phyloP scores from a whole-genome alignment of 2,113 vertebrate species.

The Pithys albifrons region DNA sequence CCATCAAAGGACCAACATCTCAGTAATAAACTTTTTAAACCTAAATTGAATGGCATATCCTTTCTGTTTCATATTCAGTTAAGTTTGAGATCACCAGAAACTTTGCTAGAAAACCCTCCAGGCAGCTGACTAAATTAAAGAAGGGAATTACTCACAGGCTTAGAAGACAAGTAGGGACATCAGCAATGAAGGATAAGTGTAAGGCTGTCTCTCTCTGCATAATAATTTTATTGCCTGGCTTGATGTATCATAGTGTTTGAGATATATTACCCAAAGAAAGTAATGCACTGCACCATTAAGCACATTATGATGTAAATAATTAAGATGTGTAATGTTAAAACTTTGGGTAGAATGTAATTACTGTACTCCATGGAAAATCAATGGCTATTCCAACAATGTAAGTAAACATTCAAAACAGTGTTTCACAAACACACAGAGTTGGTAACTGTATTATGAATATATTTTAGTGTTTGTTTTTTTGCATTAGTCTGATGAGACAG shows the following conservation, averaged over 20 bases:
- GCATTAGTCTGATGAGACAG: background rate
- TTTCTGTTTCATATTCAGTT: background rate
- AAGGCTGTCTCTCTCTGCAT: constrained; percentile 34
- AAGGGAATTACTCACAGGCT: background rate
- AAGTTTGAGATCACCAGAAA: constrained; percentile 15
- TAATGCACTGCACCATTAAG: constrained; percentile 12
- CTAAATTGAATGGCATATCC: background rate
- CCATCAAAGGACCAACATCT: background rate
- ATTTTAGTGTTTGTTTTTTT: background rate
- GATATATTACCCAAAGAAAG: constrained; percentile 24
- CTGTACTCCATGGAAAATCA: constrained; percentile 15
- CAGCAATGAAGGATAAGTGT: constrained; percentile 32
- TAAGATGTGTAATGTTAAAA: constrained; percentile 6
- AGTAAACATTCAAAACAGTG: background rate
- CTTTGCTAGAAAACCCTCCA: constrained; percentile 39
- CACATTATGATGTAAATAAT: constrained; percentile 50
- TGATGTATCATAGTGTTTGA: constrained; percentile 15
- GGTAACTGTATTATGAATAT: background rate
- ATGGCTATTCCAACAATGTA: background rate
- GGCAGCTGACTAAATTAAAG: constrained; percentile 27
- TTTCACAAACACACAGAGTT: background rate
- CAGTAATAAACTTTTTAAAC: background rate
- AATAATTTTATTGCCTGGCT: constrained; percentile 41
- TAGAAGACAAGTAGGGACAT: constrained; percentile 17
- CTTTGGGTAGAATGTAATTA: constrained; percentile 39